These are phyloP conservation scores for Muricea muricata DNA, from an alignment of 92 coral and sea anemone genomes.

Conservation along the genomic window DNA sequence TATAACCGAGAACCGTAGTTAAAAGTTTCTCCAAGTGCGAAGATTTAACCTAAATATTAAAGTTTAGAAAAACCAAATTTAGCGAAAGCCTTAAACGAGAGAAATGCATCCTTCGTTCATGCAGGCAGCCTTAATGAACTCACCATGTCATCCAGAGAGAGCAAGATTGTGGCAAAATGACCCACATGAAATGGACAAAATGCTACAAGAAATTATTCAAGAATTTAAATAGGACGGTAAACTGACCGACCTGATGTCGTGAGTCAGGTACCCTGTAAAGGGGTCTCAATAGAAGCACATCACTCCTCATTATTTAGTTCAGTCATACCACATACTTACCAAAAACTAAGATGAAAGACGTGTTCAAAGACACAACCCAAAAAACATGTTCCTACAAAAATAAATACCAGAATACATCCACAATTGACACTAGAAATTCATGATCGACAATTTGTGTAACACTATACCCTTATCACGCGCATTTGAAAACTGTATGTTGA, in stretches of 20 bases:
- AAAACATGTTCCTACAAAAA: conserved; percentile 88
- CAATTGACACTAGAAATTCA: too few species aligned
- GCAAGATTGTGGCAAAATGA: conserved; percentile 86
- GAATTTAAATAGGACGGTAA: background rate
- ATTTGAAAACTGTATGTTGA: too few species aligned
- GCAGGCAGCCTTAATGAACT: too few species aligned
- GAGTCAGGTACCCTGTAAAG: too few species aligned
- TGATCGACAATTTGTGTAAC: too few species aligned
- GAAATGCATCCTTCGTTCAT: too few species aligned
- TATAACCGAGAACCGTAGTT: conserved; percentile 90
- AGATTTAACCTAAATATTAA: conserved; percentile 89
- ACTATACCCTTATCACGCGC: too few species aligned
- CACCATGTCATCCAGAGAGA: conserved; percentile 87
- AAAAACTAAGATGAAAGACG: conserved; percentile 96
- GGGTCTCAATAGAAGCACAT: too few species aligned
- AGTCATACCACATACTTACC: conserved; percentile 65
- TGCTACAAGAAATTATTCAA: conserved; percentile 61
- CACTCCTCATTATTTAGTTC: too few species aligned
- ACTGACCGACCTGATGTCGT: too few species aligned
- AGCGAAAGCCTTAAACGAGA: background rate
- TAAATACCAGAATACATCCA: too few species aligned
- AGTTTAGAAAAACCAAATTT: background rate
- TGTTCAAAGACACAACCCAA: conserved; percentile 98
- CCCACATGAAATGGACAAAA: conserved; percentile 99
- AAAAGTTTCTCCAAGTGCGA: conserved; percentile 90